Conservation (phyloP, 2,797 vertebrate genomes). For the Chloroceryle inda region DNA sequence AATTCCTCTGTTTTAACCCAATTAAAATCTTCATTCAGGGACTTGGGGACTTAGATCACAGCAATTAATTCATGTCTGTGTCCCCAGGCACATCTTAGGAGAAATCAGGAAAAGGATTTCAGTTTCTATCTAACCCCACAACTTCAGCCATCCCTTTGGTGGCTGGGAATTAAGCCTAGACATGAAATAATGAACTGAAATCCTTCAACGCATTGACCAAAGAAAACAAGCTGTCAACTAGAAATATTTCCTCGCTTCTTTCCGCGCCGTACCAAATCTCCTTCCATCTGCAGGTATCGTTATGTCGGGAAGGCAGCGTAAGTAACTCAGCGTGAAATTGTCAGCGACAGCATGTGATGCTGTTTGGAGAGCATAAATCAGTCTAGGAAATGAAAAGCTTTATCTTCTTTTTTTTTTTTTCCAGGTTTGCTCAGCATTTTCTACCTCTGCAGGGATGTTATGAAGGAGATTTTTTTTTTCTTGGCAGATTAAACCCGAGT, state of each 20-base stretch:
- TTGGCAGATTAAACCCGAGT: not conserved
- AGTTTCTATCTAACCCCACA: not conserved
- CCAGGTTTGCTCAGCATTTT: constrained; percentile 59
- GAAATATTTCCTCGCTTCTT: constrained; percentile 24
- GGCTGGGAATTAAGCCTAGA: constrained; percentile 33
- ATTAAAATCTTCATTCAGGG: not conserved
- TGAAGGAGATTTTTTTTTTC: not conserved
- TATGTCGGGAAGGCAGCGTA: not conserved
- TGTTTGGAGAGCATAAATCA: constrained; percentile 65
- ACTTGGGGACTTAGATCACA: not conserved
- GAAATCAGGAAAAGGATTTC: not conserved
- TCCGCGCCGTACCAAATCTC: not conserved
- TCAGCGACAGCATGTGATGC: constrained; percentile 14
- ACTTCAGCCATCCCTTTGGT: not conserved
- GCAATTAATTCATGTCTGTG: not conserved
- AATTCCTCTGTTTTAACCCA: not conserved
- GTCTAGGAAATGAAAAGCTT: constrained; percentile 2
- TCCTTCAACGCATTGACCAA: constrained; percentile 20
- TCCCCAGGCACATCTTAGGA: not conserved
- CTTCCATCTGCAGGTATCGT: constrained; percentile 8
- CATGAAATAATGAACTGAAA: constrained; percentile 59
- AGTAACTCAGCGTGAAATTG: constrained; percentile 45
- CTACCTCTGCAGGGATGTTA: constrained; percentile 34
- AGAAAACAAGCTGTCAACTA: constrained; percentile 58
- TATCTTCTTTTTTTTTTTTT: not conserved